Conservation (phyloP, 1,140 invertebrate species). For the Diploscapter pachys region DNA sequence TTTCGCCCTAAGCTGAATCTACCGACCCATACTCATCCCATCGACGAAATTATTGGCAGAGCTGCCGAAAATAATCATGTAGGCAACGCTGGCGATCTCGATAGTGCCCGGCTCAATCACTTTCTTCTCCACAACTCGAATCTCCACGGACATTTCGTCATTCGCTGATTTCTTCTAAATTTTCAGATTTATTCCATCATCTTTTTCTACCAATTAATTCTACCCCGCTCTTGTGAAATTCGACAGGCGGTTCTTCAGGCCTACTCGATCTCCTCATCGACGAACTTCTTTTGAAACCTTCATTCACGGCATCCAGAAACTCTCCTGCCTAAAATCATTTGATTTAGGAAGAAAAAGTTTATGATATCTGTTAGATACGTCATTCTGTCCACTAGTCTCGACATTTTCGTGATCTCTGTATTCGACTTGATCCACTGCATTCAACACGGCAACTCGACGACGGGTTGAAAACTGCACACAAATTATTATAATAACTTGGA, state of each 20-base stretch:
- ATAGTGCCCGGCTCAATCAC: slow-evolving; percentile 46
- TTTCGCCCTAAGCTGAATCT: neutral
- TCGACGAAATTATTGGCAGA: slow-evolving; percentile 65
- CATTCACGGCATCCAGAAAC: slow-evolving; percentile 6
- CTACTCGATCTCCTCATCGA: neutral
- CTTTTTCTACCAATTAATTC: neutral
- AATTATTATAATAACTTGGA: slow-evolving; percentile 2
- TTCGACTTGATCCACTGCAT: slow-evolving; percentile 28
- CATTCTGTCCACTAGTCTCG: neutral
- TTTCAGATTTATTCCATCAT: neutral
- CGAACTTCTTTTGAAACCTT: neutral
- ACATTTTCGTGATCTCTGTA: slow-evolving; percentile 18
- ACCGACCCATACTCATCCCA: slow-evolving; percentile 61
- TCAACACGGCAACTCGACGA: slow-evolving; percentile 39
- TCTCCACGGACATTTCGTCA: slow-evolving; percentile 34
- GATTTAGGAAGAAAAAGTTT: neutral
- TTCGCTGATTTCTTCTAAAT: slow-evolving; percentile 18
- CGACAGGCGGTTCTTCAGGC: neutral
- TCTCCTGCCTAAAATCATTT: slow-evolving; percentile 4
- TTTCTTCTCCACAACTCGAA: slow-evolving; percentile 46
- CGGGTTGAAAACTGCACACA: slow-evolving; percentile 47
- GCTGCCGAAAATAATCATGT: slow-evolving; percentile 41
- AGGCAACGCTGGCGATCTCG: slow-evolving; percentile 43
- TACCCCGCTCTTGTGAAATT: slow-evolving; percentile 11
- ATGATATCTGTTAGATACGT: neutral